A percentile compares a stretch with the other conserved stretches of the same genome.
These are phyloP conservation scores for Nomada hirtipes DNA, from an alignment of 2,888 invertebrate species.

Conservation along the genomic window DNA sequence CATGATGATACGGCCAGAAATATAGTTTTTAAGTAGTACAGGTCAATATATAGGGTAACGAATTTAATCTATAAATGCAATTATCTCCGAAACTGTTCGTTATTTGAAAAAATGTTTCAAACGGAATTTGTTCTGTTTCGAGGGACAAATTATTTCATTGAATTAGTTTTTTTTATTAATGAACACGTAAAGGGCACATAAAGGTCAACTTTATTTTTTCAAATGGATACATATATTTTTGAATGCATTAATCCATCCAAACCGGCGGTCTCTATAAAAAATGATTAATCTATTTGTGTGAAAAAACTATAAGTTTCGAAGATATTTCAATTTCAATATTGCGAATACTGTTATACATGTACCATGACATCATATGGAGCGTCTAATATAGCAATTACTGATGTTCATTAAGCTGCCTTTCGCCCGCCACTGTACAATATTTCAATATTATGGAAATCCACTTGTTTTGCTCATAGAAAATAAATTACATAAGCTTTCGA, in stretches of 20 bases:
- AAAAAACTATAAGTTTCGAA: not conserved
- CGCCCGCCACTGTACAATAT: not conserved
- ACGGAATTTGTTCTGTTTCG: no score
- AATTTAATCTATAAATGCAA: no score
- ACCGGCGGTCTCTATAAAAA: not conserved
- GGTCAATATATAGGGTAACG: no score
- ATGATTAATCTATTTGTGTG: not conserved
- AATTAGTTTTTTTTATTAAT: not conserved
- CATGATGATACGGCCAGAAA: no score
- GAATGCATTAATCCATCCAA: not conserved
- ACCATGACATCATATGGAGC: no score
- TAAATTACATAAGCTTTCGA: not conserved
- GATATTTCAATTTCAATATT: not conserved
- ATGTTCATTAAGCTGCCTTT: no score
- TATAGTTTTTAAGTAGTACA: no score
- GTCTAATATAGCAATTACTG: no score
- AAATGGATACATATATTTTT: not conserved
- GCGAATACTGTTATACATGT: not conserved
- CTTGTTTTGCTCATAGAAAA: not conserved
- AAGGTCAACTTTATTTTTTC: not conserved
- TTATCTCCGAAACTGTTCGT: no score
- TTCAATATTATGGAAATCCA: not conserved
- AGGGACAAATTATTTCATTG: no score
- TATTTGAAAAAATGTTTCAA: no score
- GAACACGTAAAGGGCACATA: no score